Conservation (phyloP, 2,888 invertebrate genomes). For the Apoderus coryli region DNA sequence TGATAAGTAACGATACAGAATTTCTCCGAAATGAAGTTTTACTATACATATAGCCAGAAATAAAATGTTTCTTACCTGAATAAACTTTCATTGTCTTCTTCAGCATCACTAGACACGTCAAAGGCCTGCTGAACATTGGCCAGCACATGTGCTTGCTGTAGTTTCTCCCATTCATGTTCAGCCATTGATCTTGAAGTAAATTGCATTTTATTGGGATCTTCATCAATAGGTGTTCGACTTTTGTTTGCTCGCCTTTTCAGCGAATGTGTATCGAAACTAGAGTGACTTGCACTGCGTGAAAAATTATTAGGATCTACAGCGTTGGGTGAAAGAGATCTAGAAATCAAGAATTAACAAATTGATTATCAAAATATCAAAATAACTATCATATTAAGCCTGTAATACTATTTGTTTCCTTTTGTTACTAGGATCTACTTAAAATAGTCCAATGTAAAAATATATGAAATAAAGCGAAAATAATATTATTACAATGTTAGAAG, state of each 20-base stretch:
- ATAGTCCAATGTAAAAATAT: no score
- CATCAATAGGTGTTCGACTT: constrained; percentile 43
- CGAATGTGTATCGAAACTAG: constrained; percentile 66
- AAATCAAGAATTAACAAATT: constrained; percentile 5
- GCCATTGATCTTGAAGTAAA: constrained; percentile 37
- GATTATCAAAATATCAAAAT: neutral
- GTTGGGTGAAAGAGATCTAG: constrained; percentile 68
- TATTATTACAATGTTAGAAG: no score
- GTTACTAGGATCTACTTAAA: no score
- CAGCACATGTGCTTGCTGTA: constrained; percentile 56
- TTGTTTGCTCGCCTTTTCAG: constrained; percentile 46
- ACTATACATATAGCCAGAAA: no score
- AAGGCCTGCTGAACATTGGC: constrained; percentile 88
- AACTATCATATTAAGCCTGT: neutral
- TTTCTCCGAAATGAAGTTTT: no score
- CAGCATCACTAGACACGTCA: constrained; percentile 77
- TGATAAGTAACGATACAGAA: no score
- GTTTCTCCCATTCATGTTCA: constrained; percentile 84
- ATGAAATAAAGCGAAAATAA: no score
- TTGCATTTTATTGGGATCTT: constrained; percentile 40
- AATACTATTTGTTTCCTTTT: no score
- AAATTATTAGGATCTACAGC: constrained; percentile 46
- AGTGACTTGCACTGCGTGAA: constrained; percentile 59
- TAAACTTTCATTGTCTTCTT: constrained; percentile 67
- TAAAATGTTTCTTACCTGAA: constrained; percentile 31